Evolutionary conservation across 2,113 vertebrate genomes (phyloP), one percentile per base, ranked within the genome.

Genomic region (Aleadryas rufinucha): DNA sequence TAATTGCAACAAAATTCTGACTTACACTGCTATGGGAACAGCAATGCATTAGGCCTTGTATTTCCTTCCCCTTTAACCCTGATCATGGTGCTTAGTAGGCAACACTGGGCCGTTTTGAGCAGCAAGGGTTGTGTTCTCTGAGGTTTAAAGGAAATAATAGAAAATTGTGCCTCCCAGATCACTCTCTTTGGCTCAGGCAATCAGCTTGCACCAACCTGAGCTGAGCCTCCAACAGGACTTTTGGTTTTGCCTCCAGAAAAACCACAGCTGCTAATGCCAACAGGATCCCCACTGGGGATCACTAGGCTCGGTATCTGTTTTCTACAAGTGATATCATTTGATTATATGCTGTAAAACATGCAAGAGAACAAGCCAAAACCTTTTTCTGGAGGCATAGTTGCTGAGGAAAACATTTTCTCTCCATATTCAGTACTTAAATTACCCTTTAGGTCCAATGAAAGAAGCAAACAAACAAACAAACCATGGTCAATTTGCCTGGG

Each of bases 321-420:
- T 59, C 42, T 81, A 50, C 42, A 17, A 45, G n/a, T 24, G 12
- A 35, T 52, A 59, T 11, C 2, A 53, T 89, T 93, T 90, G 37
- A 42, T 88, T 80, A 71, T n/a, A 53, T 56, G 33, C 16, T 49
- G n/a, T 30, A 78, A 94, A 92, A 80, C 87, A 41, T 10, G 6
- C 18, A 64, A 74, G 39, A 77, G 54, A 84, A 74, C 15, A 93
- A 95, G 47, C 45, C 47, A n/a, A 93, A 96, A 87, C 63, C 72
- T 90, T 83, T 74, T 77, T 54, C 76, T 76, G 59, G 50, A 87
- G 57, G 56, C 50, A 45, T 21, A 65, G 91, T 78, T 97, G 39
- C 93, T 93, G 90, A 87, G 86, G 89, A 91, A 96, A 96, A 69
- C 57, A 84, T 66, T 68, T 89, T 35, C 41, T 44, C 28, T 16